These are phyloP conservation scores for Trachelus tabidus DNA, from an alignment of 2,888 invertebrate genomes.

Conservation along the genomic window DNA sequence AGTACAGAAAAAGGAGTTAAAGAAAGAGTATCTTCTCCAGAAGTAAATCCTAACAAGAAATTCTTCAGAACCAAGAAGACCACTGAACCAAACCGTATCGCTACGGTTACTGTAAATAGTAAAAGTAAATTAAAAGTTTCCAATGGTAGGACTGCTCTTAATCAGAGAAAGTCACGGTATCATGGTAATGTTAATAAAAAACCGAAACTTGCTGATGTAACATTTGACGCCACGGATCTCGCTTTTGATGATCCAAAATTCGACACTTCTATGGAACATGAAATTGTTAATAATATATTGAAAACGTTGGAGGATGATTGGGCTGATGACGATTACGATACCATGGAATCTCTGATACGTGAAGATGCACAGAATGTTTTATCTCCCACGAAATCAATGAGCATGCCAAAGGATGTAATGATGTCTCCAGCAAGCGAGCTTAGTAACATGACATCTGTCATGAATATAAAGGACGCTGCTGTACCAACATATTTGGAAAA, in stretches of 20 bases:
- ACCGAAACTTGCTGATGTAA: conserved; percentile 35
- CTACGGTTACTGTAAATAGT: conserved; percentile 60
- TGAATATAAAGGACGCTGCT: conserved; percentile 65
- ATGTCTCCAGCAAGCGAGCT: conserved; percentile 69
- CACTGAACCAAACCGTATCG: conserved; percentile 40
- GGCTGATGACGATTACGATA: conserved; percentile 57
- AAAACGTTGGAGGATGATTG: conserved; percentile 62
- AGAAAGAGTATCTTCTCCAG: conserved; percentile 26
- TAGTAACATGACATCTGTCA: conserved; percentile 68
- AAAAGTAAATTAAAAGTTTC: conserved; percentile 61
- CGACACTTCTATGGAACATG: conserved; percentile 48
- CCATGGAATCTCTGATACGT: conserved; percentile 37
- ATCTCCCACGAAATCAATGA: conserved; percentile 41
- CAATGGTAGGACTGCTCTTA: conserved; percentile 53
- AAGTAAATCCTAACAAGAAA: conserved; percentile 54
- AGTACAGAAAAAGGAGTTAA: neutral
- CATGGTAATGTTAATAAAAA: conserved; percentile 30
- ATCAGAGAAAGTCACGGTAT: conserved; percentile 22
- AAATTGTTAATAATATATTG: conserved; percentile 54
- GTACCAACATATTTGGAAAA: conserved; percentile 28
- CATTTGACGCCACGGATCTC: conserved; percentile 60
- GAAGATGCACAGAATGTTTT: conserved; percentile 10
- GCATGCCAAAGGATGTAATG: conserved; percentile 35
- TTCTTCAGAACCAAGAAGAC: conserved; percentile 65
- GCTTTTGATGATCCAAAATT: conserved; percentile 55